Conservation (phyloP, 92 coral and sea anemone species). For the Bergia puertoricense region DNA sequence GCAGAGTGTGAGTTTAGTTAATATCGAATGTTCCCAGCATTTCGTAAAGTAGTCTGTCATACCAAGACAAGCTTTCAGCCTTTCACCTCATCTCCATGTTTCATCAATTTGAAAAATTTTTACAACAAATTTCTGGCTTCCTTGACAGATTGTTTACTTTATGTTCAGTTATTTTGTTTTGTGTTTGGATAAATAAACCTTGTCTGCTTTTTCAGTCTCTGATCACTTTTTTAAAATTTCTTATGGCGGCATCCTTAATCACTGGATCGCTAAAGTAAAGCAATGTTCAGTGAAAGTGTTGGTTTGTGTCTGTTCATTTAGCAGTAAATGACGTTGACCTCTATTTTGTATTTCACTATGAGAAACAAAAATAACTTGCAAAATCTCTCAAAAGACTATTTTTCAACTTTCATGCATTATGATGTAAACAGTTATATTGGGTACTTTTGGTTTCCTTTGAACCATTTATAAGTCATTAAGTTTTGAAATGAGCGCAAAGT, state of each 20-base stretch:
- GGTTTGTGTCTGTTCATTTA: too few species aligned
- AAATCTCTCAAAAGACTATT: too few species aligned
- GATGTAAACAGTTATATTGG: not conserved
- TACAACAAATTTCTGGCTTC: not conserved
- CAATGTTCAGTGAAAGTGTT: too few species aligned
- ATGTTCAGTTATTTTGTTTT: slow-evolving; percentile 6
- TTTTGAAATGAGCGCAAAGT: too few species aligned
- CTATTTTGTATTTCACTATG: too few species aligned
- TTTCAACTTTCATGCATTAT: too few species aligned
- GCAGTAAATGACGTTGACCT: too few species aligned
- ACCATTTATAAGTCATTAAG: too few species aligned
- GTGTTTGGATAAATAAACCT: slow-evolving; percentile 19
- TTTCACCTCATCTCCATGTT: not conserved
- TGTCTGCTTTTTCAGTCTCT: not conserved
- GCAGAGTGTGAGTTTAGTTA: not conserved
- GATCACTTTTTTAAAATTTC: not conserved
- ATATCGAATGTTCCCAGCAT: not conserved
- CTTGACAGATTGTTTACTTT: slow-evolving; percentile 7
- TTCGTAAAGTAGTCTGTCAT: not conserved
- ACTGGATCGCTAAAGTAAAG: not conserved
- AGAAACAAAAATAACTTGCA: too few species aligned
- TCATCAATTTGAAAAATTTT: not conserved
- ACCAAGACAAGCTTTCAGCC: not conserved
- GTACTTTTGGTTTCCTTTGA: not conserved
- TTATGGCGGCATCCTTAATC: not conserved